A percentile compares a stretch with the other conserved stretches of the same genome.
Conservation (phyloP, 2,888 invertebrate species). For the Lithodes maja region DNA sequence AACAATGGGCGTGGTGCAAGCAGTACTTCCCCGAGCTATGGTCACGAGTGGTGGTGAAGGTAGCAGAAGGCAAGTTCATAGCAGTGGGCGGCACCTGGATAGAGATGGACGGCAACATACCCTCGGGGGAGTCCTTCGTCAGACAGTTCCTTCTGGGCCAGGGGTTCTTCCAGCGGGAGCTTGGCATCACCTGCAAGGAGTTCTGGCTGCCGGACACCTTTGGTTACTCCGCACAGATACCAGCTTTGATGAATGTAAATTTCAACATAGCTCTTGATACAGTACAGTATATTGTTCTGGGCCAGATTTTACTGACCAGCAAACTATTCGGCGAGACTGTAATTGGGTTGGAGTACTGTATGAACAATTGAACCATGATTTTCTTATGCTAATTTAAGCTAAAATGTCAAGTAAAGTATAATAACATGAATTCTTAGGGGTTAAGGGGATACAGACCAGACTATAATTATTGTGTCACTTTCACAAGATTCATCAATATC, state of each 20-base stretch:
- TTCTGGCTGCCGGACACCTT: constrained; percentile 79
- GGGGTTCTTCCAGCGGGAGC: constrained; percentile 72
- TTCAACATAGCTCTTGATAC: neutral
- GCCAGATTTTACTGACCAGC: no score
- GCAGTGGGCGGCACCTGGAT: constrained; percentile 78
- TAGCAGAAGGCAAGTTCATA: constrained; percentile 75
- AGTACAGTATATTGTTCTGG: no score
- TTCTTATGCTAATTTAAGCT: no score
- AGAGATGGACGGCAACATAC: constrained; percentile 75
- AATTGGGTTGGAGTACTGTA: no score
- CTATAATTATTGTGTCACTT: no score
- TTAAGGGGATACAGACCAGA: no score
- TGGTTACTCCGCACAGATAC: constrained; percentile 77
- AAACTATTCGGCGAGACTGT: no score
- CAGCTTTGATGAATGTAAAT: constrained; percentile 71
- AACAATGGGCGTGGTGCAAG: constrained; percentile 77
- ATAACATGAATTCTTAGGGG: no score
- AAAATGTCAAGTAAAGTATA: no score
- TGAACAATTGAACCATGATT: no score
- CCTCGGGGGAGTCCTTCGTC: constrained; percentile 77
- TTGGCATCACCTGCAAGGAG: constrained; percentile 49
- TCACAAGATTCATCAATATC: no score
- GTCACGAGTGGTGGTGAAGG: constrained; percentile 72
- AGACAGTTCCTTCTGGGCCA: constrained; percentile 78
- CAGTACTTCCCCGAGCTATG: constrained; percentile 75